These are phyloP conservation scores for Paralichthys olivaceus DNA, from an alignment of 2,113 vertebrate genomes.

Conservation along the genomic window DNA sequence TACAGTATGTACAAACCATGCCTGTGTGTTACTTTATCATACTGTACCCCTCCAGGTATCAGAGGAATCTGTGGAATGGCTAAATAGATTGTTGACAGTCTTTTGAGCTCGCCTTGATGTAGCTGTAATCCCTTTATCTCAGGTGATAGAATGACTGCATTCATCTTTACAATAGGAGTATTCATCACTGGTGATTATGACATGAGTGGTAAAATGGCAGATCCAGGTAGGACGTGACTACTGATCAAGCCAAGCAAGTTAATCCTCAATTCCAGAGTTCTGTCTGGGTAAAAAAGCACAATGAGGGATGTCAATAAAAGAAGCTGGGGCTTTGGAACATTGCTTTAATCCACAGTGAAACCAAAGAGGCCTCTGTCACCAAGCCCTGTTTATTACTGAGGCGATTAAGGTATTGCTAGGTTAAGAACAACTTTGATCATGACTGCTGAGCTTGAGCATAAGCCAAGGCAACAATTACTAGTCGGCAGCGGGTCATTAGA, in stretches of 20 bases:
- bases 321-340: conserved; percentile 35
- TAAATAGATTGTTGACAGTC: conserved; percentile 18
- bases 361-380: conserved; percentile 59
- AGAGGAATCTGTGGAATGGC: conserved; percentile 58
- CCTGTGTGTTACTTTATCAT: not conserved
- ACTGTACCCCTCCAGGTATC: conserved; percentile 11
- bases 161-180: conserved; percentile 41
- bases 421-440: conserved; percentile 77
- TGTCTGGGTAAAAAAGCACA: conserved; percentile 38
- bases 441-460: conserved; percentile 55
- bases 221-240: conserved; percentile 25
- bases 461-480: conserved; percentile 76
- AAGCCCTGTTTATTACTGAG: conserved; percentile 58
- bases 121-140: conserved; percentile 50
- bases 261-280: conserved; percentile 38
- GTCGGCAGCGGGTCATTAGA: conserved; percentile 66
- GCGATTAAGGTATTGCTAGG: conserved; percentile 67
- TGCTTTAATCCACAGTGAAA: conserved; percentile 63
- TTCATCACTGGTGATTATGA: conserved; percentile 44
- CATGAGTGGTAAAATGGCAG: conserved; percentile 17
- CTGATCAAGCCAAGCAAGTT: conserved; percentile 16
- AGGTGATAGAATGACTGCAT: conserved; percentile 41
- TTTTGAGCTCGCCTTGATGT: conserved; percentile 40
- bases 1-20: not conserved
- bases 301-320: conserved; percentile 41